Evolutionary conservation across 2,888 invertebrate species (phyloP).

Genomic region (Campopleginae sp.): DNA sequence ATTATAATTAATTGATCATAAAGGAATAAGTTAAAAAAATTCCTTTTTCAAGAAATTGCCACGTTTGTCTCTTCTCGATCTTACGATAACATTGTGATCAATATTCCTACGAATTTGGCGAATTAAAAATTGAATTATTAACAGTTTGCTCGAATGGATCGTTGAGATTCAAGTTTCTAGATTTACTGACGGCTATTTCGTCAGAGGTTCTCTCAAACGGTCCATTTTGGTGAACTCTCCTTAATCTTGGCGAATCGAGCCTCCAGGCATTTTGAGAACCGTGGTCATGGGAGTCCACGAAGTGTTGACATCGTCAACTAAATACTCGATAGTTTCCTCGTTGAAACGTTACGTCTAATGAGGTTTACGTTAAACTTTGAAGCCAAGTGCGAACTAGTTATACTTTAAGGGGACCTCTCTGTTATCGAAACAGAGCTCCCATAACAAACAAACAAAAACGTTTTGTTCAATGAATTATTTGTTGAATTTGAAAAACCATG

Average conservation of each 20-base stretch:
- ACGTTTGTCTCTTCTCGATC: not conserved
- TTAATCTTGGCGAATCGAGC: not conserved
- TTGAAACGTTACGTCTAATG: slow-evolving; percentile 74
- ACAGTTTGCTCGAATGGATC: not conserved
- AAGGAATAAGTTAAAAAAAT: too few relatives aligned
- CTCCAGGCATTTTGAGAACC: not conserved
- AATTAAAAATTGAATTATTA: not conserved
- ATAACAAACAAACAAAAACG: too few relatives aligned
- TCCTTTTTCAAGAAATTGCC: too few relatives aligned
- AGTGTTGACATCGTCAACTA: slow-evolving; percentile 57
- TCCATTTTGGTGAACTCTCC: not conserved
- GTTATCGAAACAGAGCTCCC: too few relatives aligned
- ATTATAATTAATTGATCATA: not conserved
- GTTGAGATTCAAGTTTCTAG: not conserved
- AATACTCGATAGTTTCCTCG: slow-evolving; percentile 74
- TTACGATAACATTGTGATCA: not conserved
- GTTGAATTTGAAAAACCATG: too few relatives aligned
- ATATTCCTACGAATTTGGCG: not conserved
- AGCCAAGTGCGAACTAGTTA: not conserved
- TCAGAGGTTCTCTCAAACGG: not conserved
- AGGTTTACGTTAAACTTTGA: not conserved
- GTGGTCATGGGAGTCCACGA: slow-evolving; percentile 10
- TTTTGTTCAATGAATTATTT: too few relatives aligned
- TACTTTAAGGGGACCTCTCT: not conserved
- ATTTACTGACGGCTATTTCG: not conserved